Percentiles rank a stretch among this genome's conserved stretches.
These are phyloP conservation scores for Heliocidaris tuberculata DNA, from an alignment of 35 echinoderm and acorn worm genomes.

Conservation along the genomic window DNA sequence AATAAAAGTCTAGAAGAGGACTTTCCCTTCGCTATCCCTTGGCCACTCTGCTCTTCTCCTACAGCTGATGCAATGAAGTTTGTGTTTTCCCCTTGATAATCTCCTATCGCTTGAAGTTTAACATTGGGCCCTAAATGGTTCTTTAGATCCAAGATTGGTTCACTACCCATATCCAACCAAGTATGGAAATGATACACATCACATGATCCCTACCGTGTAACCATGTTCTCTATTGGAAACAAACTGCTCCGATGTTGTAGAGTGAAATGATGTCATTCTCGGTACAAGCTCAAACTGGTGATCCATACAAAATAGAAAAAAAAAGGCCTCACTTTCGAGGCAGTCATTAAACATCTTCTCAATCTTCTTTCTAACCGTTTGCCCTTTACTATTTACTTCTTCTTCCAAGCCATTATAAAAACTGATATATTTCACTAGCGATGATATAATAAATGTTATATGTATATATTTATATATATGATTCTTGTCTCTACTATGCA, in stretches of 20 bases:
- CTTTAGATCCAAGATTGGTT: background rate
- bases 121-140: background rate
- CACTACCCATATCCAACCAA: too few relatives aligned
- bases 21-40: background rate
- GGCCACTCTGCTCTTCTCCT: background rate
- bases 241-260: background rate
- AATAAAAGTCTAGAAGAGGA: background rate
- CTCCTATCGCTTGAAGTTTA: background rate
- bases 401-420: conserved; percentile 4
- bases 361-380: background rate
- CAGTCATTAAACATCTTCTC: background rate
- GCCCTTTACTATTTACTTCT: background rate
- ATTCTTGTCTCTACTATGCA: conserved; percentile 36
- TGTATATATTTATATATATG: conserved; percentile 37
- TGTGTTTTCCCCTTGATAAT: background rate
- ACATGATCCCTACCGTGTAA: background rate
- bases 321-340: background rate
- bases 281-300: background rate
- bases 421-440: conserved; percentile 29
- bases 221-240: background rate
- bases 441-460: conserved; percentile 37
- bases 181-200: background rate
- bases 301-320: background rate
- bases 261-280: background rate
- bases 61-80: background rate